Conservation (phyloP, 2,113 vertebrate species). For the Felis catus region DNA sequence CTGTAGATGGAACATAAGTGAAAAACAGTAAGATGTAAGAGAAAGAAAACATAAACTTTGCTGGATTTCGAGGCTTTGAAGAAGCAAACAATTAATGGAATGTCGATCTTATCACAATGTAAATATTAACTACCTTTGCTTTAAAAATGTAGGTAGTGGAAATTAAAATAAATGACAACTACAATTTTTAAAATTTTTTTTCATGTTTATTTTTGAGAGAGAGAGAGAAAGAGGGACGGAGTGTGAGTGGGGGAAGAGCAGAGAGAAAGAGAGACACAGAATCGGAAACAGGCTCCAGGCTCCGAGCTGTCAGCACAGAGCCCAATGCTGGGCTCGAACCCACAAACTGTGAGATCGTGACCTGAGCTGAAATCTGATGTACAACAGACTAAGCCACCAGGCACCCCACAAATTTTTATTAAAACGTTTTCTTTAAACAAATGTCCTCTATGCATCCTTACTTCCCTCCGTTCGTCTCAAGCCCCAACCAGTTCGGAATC, state of each 20-base stretch:
- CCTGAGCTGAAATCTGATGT: too few relatives aligned
- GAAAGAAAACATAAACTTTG: conserved; percentile 27
- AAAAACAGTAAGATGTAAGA: conserved; percentile 61
- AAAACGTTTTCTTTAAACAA: conserved; percentile 66
- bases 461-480: conserved; percentile 72
- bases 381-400: too few relatives aligned
- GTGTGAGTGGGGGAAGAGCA: too few relatives aligned
- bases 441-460: conserved; percentile 59
- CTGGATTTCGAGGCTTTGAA: conserved; percentile 40
- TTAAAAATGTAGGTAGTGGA: conserved; percentile 63
- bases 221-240: too few relatives aligned
- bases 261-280: too few relatives aligned
- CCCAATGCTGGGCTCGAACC: too few relatives aligned
- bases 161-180: conserved; percentile 64
- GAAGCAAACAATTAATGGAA: conserved; percentile 63
- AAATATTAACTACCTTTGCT: conserved; percentile 69
- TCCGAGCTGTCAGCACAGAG: too few relatives aligned
- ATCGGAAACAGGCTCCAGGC: too few relatives aligned
- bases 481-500: conserved; percentile 63
- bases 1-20: conserved; percentile 21
- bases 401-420: conserved; percentile 30
- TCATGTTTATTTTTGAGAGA: too few relatives aligned
- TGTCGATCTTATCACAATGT: conserved; percentile 42
- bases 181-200: neutral
- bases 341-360: too few relatives aligned